Evolutionary conservation across 2,113 vertebrate species (phyloP), one percentile per base, ranked within the genome.

Genomic region (Paedocypris sp.): DNA sequence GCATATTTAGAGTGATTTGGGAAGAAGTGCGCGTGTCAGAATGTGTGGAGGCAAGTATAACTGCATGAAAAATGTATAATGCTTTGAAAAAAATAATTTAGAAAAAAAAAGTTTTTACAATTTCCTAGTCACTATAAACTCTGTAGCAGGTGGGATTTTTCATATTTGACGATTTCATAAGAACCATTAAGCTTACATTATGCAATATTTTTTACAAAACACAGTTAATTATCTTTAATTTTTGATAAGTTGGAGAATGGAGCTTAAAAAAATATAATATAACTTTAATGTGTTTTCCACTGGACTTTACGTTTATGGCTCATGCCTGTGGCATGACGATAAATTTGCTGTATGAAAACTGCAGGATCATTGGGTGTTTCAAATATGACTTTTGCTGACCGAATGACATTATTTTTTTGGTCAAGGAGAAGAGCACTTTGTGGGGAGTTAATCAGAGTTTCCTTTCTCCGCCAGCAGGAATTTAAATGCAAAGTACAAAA

Each of bases 241-340:
- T n/a, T n/a, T n/a, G n/a, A n/a, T n/a, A n/a, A n/a, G n/a, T n/a
- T n/a, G n/a, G n/a, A n/a, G n/a, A n/a, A n/a, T n/a, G n/a, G n/a
- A n/a, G n/a, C n/a, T n/a, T n/a, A n/a, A n/a, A n/a, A n/a, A n/a
- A n/a, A n/a, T n/a, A n/a, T n/a, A n/a, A n/a, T n/a, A n/a, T n/a
- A n/a, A n/a, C 19, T n/a, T 48, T 15, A 71, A 70, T 66, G 71
- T 67, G 64, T 71, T 52, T 82, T 82, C 79, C 75, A 81, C 79
- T 79, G 75, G 69, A 78, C 75, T 84, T 79, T 79, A 77, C 77
- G 74, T 85, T 81, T 82, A 86, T 81, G 76, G 75, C 71, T 82
- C 84, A 83, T 84, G 81, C 81, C 78, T 86, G 82, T 84, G 81
- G 83, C 82, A 85, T 87, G 80, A 86, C 80, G 79, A 82, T 81